Evolutionary conservation across 2,888 invertebrate genomes (phyloP).

Genomic region (Eupithecia centaureata): DNA sequence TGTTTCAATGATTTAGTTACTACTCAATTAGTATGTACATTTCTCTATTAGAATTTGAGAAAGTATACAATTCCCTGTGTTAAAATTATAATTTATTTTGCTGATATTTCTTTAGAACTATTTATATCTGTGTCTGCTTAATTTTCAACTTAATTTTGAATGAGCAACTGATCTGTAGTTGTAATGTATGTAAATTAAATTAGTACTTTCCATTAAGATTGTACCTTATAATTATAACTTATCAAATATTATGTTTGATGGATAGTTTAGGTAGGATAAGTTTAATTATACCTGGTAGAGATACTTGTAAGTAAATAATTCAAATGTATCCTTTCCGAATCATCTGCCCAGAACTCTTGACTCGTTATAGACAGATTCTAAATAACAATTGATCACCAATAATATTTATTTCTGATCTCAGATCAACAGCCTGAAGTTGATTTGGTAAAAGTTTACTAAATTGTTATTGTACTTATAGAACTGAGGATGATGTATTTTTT

Average conservation of each 20-base stretch:
- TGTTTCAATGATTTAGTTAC: constrained; percentile 61
- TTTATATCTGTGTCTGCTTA: constrained; percentile 61
- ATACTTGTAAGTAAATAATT: constrained; percentile 66
- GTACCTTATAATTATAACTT: constrained; percentile 67
- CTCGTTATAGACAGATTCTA: constrained; percentile 21
- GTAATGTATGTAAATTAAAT: constrained; percentile 69
- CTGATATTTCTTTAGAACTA: constrained; percentile 47
- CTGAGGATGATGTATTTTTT: constrained; percentile 81
- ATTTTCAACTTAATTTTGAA: constrained; percentile 56
- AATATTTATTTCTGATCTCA: constrained; percentile 79
- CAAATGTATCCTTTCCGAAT: constrained; percentile 48
- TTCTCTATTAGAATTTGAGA: constrained; percentile 49
- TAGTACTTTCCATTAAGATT: constrained; percentile 70
- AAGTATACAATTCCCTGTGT: constrained; percentile 43
- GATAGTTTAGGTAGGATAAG: constrained; percentile 66
- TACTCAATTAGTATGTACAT: constrained; percentile 52
- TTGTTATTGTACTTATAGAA: constrained; percentile 83
- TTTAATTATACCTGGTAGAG: constrained; percentile 59
- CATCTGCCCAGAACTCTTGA: constrained; percentile 39
- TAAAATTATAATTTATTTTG: constrained; percentile 55
- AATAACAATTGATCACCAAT: constrained; percentile 48
- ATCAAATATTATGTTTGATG: constrained; percentile 64
- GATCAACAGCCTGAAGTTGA: constrained; percentile 74
- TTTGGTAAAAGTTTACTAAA: constrained; percentile 80
- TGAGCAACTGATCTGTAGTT: constrained; percentile 58